Conservation (phyloP, 2,113 vertebrate species). For the Neolamprologus caudopunctatus region DNA sequence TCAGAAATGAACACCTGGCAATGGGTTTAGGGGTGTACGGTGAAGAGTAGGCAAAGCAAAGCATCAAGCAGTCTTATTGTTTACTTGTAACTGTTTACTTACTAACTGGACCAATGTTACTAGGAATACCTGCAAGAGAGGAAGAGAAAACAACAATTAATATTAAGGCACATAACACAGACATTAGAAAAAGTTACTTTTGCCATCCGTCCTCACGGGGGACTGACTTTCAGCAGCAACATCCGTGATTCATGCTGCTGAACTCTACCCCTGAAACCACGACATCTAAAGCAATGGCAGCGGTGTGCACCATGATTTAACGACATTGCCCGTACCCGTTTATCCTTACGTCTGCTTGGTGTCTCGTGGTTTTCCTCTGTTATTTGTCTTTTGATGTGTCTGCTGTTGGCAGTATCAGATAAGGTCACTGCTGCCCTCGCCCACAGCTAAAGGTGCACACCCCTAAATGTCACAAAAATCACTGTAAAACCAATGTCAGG, state of each 20-base stretch:
- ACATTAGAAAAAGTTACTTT: neutral
- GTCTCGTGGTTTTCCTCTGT: neutral
- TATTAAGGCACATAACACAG: neutral
- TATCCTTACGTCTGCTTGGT: neutral
- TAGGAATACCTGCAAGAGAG: constrained; percentile 85
- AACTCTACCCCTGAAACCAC: neutral
- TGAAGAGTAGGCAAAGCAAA: constrained; percentile 71
- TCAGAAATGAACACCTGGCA: constrained; percentile 83
- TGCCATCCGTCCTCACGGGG: neutral
- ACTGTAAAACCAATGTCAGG: neutral
- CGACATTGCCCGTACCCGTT: neutral
- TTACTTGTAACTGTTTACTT: constrained; percentile 74
- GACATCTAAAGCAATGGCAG: neutral
- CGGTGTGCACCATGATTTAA: neutral
- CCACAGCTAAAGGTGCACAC: neutral
- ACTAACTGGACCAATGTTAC: constrained; percentile 96
- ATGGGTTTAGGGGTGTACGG: constrained; percentile 53
- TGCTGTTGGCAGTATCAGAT: neutral
- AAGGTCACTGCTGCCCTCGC: neutral
- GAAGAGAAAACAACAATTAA: constrained; percentile 44
- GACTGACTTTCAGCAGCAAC: neutral
- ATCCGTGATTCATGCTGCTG: neutral
- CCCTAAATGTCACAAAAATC: neutral
- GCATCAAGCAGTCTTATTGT: constrained; percentile 64
- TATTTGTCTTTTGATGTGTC: constrained; percentile 2